Conservation (phyloP, 2,797 vertebrate genomes). For the Sphenopsis melanotis region DNA sequence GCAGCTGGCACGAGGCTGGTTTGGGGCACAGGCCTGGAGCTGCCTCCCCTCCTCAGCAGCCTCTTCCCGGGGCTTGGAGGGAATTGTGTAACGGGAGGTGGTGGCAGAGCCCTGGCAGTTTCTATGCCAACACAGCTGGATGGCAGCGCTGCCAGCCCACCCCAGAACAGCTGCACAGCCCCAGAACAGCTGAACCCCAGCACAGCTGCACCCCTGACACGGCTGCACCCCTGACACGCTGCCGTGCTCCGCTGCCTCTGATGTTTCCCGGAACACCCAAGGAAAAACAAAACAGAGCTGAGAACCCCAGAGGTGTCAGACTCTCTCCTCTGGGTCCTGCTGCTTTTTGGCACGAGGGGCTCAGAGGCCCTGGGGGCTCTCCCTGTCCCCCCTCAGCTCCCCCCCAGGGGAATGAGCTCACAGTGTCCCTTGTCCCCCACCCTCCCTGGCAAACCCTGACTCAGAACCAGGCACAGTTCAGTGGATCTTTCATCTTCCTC, state of each 20-base stretch:
- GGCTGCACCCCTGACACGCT: background rate
- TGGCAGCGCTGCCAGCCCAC: background rate
- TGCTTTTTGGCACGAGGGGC: accelerated
- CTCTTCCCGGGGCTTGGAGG: background rate
- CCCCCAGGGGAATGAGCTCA: background rate
- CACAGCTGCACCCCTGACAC: background rate
- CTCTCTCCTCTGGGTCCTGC: background rate
- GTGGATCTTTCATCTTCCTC: background rate
- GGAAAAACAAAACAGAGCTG: background rate
- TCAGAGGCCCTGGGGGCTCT: background rate
- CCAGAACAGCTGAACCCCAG: background rate
- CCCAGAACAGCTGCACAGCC: background rate
- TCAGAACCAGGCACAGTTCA: background rate
- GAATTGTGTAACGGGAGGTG: background rate
- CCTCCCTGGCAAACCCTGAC: background rate
- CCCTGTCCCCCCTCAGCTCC: background rate
- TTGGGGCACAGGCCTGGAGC: background rate
- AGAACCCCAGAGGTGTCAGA: accelerated
- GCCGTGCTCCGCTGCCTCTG: accelerated
- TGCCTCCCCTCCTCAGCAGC: background rate
- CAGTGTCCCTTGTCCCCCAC: accelerated
- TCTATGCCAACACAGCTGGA: constrained; percentile 57
- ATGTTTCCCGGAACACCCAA: background rate
- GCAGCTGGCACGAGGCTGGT: background rate
- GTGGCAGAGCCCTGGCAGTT: constrained; percentile 6